Conservation (phyloP, 2,113 vertebrate genomes). For the Arizona elegans region DNA sequence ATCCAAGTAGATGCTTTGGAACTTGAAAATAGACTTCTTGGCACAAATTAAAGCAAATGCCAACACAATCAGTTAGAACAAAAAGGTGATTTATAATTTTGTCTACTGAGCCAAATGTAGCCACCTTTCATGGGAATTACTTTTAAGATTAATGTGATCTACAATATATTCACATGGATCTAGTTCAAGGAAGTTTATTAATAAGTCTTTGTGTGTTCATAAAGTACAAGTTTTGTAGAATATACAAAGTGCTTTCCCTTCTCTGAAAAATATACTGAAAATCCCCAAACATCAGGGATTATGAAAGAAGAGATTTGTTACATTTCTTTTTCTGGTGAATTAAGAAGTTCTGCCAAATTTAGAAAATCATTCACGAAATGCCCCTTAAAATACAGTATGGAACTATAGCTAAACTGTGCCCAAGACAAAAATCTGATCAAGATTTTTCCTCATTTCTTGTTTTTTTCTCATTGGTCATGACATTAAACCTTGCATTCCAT, state of each 20-base stretch:
- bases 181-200: not conserved
- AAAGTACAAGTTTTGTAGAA: not conserved
- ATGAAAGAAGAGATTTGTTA: not conserved
- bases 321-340: not conserved
- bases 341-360: not conserved
- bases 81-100: not conserved
- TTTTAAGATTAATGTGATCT: not conserved
- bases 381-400: not conserved
- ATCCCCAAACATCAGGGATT: not conserved
- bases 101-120: not conserved
- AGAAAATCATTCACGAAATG: not conserved
- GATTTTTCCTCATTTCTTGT: not conserved
- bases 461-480: not conserved
- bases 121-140: not conserved
- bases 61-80: not conserved
- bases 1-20: not conserved
- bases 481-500: not conserved
- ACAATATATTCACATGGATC: not conserved
- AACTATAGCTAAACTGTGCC: not conserved
- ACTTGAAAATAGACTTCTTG: not conserved
- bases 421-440: not conserved
- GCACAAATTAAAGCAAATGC: not conserved
- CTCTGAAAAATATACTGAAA: not conserved
- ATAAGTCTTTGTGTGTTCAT: not conserved
- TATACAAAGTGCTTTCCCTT: not conserved